These are phyloP conservation scores for Cossypha polioptera DNA, from an alignment of 2,797 vertebrate species.

Conservation along the genomic window DNA sequence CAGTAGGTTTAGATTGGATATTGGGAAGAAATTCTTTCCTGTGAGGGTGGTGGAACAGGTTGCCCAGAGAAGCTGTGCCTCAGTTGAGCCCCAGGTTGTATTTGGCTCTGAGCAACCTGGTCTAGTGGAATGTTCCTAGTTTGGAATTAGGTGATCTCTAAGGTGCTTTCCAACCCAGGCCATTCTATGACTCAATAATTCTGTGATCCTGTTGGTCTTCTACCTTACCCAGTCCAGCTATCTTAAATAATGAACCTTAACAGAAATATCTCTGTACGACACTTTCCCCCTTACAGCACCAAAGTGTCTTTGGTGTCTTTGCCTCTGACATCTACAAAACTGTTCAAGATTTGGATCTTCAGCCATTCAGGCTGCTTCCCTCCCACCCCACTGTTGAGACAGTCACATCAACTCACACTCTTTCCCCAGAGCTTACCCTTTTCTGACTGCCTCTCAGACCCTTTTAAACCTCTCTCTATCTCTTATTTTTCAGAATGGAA, in stretches of 20 bases:
- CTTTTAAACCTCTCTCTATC: not conserved
- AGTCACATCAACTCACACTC: accelerated
- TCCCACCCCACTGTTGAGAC: accelerated
- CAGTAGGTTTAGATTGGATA: not conserved
- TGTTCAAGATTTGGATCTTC: not conserved
- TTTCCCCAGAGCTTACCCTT: not conserved
- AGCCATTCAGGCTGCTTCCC: not conserved
- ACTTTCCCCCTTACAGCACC: accelerated
- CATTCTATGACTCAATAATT: not conserved
- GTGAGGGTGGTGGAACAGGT: not conserved
- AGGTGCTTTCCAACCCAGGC: not conserved
- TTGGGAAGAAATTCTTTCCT: not conserved
- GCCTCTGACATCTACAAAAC: not conserved
- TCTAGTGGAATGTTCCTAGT: not conserved
- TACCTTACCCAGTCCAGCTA: not conserved
- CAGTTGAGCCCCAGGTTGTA: not conserved
- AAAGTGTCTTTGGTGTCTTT: accelerated
- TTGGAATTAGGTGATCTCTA: not conserved
- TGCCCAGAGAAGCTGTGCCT: not conserved
- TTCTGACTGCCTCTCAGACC: not conserved
- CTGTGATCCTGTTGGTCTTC: not conserved
- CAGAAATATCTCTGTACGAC: not conserved
- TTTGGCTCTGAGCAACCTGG: not conserved
- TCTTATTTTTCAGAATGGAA: not conserved
- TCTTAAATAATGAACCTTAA: not conserved